Base-by-base conservation (phyloP, 1,140 invertebrate species). In the Thaumetopoea pityocampa region DNA sequence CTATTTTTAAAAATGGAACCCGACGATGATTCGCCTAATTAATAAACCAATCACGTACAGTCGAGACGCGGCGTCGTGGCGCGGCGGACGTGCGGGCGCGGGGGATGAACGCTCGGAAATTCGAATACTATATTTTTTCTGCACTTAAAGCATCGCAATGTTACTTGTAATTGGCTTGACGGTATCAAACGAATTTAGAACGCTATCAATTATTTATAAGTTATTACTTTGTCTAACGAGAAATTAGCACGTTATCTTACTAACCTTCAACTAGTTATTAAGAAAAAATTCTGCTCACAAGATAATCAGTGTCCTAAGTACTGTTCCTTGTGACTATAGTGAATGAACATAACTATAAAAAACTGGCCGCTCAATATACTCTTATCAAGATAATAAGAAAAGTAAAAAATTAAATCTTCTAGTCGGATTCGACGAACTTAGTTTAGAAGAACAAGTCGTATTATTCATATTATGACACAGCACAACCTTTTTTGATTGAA, bases 1-100 rank as follows among this genome's bases (percentile, higher is more conserved):
- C 77, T 82, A 84, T 84, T 84, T 84, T 84, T 84, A 84, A 84
- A 84, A 84, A 81, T 84, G 80, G 80, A 84, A 80, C 77, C 73
- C 68, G 73, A 68, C 67, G 77, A 81, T 84, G 80, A 84, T 80
- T 84, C 77, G 80, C 68, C 73, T 84, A 84, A 84, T 84, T 84
- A 82, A 80, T 82, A 84, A 84, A 82, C 80, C 80, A 84, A 84
- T 84, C 80, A 84, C 80, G 80, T 82, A 80, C 80, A 77, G 66
- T 80, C 69, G 69, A 71, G 80, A 78, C 77, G 77, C 77, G 78
- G 73, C 78, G 68, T 67, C 74, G 76, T 72, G 64, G 79, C 69
- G 77, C 72, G 77, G 70, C 73, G 72, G 76, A 77, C 76, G 73
- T 73, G 80, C 80, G 80, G 76, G 72, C 64, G 67, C 69, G 73